phyloP scores from a whole-genome alignment of 2,797 vertebrate genomes.

The Staurois parvus region DNA sequence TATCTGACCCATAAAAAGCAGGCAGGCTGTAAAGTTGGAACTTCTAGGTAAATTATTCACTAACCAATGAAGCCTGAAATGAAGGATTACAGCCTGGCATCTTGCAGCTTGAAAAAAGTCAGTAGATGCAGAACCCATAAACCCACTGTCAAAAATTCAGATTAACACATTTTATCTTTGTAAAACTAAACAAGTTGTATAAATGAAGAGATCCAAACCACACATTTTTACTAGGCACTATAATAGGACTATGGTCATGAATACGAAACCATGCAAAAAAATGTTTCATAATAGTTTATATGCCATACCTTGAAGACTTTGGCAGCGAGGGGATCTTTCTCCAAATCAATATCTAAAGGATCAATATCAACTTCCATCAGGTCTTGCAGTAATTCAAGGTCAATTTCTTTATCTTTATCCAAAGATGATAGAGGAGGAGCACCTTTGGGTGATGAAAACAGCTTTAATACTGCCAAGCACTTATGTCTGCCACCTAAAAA shows the following conservation, averaged over 20 bases:
- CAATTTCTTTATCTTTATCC: constrained; percentile 99
- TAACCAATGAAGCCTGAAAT: no score
- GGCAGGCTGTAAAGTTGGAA: no score
- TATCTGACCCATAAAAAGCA: no score
- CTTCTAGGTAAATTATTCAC: no score
- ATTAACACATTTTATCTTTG: no score
- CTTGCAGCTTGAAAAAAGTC: neutral
- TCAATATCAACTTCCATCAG: constrained; percentile 99
- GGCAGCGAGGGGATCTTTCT: constrained; percentile 98
- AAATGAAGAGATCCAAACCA: neutral
- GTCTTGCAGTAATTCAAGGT: constrained; percentile 99
- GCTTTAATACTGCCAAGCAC: constrained; percentile 78
- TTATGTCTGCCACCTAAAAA: constrained; percentile 68
- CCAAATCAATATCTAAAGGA: constrained; percentile 99
- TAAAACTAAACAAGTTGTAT: no score
- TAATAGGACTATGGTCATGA: neutral
- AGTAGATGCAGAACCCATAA: neutral
- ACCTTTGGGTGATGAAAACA: constrained; percentile 85
- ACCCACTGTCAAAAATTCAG: no score
- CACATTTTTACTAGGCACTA: neutral
- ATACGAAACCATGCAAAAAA: neutral
- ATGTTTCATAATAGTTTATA: constrained; percentile 40
- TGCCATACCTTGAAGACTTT: constrained; percentile 98
- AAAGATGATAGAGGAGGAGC: constrained; percentile 94
- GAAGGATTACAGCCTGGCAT: no score